phyloP scores from a whole-genome alignment of 1,140 invertebrate genomes.

The Octopus bimaculoides region DNA sequence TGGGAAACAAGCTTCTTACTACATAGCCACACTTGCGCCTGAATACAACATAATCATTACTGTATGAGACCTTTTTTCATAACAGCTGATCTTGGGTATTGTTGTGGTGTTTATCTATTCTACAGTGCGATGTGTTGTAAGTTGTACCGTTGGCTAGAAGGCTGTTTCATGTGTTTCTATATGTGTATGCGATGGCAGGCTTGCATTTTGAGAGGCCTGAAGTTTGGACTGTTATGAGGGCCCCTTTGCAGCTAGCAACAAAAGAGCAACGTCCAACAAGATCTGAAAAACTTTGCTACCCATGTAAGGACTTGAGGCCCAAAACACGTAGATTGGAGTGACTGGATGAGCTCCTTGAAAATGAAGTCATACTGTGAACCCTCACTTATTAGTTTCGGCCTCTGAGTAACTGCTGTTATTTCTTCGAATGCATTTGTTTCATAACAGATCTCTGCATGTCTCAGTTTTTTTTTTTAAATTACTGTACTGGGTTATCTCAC shows the following conservation, averaged over 20 bases:
- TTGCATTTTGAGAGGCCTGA: background rate
- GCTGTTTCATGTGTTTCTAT: too few relatives aligned
- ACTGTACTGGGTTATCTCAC: conserved; percentile 6
- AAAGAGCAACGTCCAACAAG: conserved; percentile 3
- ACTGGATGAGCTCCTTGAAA: conserved; percentile 1
- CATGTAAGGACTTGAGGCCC: background rate
- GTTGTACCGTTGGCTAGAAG: too few relatives aligned
- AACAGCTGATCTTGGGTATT: too few relatives aligned
- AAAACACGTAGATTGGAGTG: background rate
- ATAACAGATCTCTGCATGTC: conserved; percentile 2
- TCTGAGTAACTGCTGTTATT: conserved; percentile 7
- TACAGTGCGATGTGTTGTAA: too few relatives aligned
- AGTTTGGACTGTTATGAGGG: conserved; percentile 6
- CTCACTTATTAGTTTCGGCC: background rate
- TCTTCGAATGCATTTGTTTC: background rate
- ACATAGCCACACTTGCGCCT: too few relatives aligned
- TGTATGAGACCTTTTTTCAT: too few relatives aligned
- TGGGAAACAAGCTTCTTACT: too few relatives aligned
- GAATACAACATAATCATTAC: too few relatives aligned
- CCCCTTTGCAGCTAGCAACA: conserved; percentile 6
- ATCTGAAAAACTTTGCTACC: background rate
- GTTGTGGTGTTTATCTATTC: too few relatives aligned
- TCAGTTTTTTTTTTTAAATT: background rate
- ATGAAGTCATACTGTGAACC: background rate
- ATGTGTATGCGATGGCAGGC: background rate